Percentiles rank a stretch among this genome's conserved stretches.
Conservation (phyloP, 2,797 vertebrate genomes). For the Cossypha polioptera region DNA sequence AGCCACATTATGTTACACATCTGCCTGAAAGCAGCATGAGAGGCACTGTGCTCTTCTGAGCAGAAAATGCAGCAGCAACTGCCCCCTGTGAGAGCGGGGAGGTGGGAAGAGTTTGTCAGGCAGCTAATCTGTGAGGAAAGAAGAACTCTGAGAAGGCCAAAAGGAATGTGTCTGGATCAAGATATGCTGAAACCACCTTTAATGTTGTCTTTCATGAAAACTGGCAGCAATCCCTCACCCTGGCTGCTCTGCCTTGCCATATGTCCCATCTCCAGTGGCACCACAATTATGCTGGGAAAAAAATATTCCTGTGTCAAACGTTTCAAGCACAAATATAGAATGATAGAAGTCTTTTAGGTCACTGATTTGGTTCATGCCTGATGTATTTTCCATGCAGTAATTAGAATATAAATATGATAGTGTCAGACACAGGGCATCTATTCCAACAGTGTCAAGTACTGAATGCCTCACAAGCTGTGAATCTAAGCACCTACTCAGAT, state of each 20-base stretch:
- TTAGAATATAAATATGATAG: neutral
- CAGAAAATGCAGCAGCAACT: neutral
- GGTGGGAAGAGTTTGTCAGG: neutral
- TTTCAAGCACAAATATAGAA: conserved; percentile 25
- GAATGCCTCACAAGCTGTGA: neutral
- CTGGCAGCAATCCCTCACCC: neutral
- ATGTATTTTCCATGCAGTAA: neutral
- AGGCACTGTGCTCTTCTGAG: neutral
- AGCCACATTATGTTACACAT: neutral
- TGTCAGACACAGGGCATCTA: neutral
- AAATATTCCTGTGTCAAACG: neutral
- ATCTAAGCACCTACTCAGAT: neutral
- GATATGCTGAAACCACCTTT: neutral
- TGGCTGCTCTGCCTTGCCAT: conserved; percentile 1
- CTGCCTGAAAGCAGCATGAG: neutral
- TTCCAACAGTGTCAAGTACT: neutral
- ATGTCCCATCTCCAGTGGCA: neutral
- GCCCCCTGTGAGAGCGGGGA: neutral
- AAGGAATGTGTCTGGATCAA: neutral
- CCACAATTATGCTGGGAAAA: conserved; percentile 6
- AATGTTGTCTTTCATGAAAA: neutral
- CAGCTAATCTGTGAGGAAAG: neutral
- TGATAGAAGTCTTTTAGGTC: neutral
- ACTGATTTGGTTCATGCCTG: neutral
- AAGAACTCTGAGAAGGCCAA: neutral